A percentile compares a stretch with the other conserved stretches of the same genome.
Conservation (phyloP, 2,888 invertebrate species). For the Mesoligia furuncula region DNA sequence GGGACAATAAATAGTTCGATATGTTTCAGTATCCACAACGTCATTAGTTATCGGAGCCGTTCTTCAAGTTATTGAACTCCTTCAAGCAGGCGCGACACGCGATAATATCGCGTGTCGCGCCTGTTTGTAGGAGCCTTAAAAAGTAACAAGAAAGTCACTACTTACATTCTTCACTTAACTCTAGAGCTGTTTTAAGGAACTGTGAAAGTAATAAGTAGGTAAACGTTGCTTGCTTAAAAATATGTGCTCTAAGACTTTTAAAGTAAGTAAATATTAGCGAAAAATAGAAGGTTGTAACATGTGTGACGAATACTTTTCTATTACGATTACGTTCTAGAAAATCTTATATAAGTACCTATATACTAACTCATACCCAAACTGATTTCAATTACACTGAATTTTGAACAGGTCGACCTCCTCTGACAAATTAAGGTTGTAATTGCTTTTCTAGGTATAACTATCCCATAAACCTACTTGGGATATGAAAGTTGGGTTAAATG, state of each 20-base stretch:
- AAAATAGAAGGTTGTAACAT: conserved; percentile 37
- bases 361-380: conserved; percentile 42
- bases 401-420: conserved; percentile 40
- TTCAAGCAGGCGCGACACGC: too few relatives aligned
- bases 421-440: conserved; percentile 56
- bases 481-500: conserved; percentile 56
- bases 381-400: conserved; percentile 51
- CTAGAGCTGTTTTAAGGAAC: conserved; percentile 1
- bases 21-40: conserved; percentile 43
- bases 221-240: conserved; percentile 21
- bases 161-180: conserved; percentile 10
- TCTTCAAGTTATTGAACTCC: conserved; percentile 31
- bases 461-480: conserved; percentile 59
- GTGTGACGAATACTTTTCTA: conserved; percentile 35
- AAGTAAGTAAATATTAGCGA: conserved; percentile 9
- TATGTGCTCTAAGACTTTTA: conserved; percentile 38
- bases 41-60: conserved; percentile 48
- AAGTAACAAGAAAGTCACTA: conserved; percentile 26
- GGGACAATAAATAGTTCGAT: conserved; percentile 52
- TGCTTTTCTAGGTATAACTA: conserved; percentile 60
- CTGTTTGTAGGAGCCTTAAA: too few relatives aligned
- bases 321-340: conserved; percentile 2
- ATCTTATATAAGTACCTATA: conserved; percentile 12
- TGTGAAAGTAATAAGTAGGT: background rate
- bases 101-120: too few relatives aligned